Base-by-base conservation (phyloP, 2,113 vertebrate species). In the Riparia riparia region DNA sequence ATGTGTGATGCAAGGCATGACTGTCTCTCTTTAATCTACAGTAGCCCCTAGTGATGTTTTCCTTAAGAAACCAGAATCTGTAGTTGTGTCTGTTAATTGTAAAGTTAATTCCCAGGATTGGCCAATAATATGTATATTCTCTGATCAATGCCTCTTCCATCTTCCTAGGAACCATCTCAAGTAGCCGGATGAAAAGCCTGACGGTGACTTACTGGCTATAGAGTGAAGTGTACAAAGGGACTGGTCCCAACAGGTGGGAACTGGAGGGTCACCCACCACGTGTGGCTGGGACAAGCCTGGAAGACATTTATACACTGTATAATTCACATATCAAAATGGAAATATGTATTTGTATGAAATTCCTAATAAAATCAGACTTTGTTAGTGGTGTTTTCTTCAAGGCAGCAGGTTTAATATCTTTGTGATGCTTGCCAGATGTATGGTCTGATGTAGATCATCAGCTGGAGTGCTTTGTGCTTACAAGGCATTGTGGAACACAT, bases 391-490 rank as follows among this genome's bases (percentile, higher is more conserved):
- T 81, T 87, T 85, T 91, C 77, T 91, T 84, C 73, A 92, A 93
- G 73, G 86, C 47, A 93, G 26, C 8, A 84, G 58, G 34, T 91
- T 93, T 77, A 91, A 73, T 58, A 85, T 26, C 44, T 69, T 73
- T 58, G 80, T 96, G 54, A 95, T 94, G 34, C 17, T 91, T 96
- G 42, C 92, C 82, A 93, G 89, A 73, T 86, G 63, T 60, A 42
- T 4, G 12, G 28, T 44, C 63, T 90, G 77, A 95, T 79, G 49
- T 45, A 81, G 79, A 83, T 61, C 50, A 82, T 82, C 86, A 93
- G 17, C 47, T 70, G 39, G 21, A 34, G 66, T 76, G 58, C 17
- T 64, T 86, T 22, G 4, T 81, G 42, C 89, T 96, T 93, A 63
- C 69, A 77, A 83, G 60, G 37, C 74, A 80, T 61, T 89, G 83